phyloP scores from a whole-genome alignment of 2,797 vertebrate species.

The Semotilus atromaculatus region DNA sequence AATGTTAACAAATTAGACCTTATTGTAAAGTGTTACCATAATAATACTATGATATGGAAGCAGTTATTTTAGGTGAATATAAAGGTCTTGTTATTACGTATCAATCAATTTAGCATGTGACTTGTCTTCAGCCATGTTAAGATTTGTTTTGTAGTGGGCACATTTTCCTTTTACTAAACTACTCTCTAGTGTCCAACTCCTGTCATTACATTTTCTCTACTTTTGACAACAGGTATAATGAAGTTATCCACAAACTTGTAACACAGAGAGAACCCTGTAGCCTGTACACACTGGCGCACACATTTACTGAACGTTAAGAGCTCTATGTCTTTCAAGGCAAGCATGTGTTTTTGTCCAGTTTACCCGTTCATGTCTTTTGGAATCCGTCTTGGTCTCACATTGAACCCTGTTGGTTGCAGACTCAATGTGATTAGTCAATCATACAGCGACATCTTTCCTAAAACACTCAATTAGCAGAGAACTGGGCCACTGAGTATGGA shows the following conservation, averaged over 20 bases:
- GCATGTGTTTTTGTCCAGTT: background rate
- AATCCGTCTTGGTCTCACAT: background rate
- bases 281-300: background rate
- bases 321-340: background rate
- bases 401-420: background rate
- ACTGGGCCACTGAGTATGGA: background rate
- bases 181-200: slow-evolving; percentile 26
- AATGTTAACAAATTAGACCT: no score
- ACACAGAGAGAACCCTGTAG: background rate
- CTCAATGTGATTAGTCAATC: background rate
- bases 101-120: background rate
- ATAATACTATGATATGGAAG: background rate
- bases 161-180: slow-evolving; percentile 30
- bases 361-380: background rate
- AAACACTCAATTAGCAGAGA: background rate
- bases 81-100: background rate
- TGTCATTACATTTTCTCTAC: background rate
- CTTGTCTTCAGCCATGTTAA: background rate
- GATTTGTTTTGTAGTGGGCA: background rate
- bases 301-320: background rate
- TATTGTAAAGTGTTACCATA: no score
- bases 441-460: background rate
- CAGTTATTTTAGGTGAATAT: background rate
- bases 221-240: background rate
- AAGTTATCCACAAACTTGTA: background rate